These are phyloP conservation scores for Leptosomus discolor DNA, from an alignment of 2,113 vertebrate species.

Conservation along the genomic window DNA sequence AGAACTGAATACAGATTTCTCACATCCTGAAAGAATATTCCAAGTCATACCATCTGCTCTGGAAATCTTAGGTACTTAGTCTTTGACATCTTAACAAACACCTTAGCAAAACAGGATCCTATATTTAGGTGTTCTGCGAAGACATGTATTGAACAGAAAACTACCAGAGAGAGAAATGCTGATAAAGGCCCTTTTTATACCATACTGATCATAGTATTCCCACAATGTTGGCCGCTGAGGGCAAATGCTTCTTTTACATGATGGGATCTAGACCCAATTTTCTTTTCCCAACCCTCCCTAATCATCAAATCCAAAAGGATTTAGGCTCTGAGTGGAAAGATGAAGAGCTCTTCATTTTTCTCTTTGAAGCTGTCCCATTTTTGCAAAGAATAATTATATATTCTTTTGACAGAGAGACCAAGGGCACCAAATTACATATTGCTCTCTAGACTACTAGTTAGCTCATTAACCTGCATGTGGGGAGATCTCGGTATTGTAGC, in stretches of 20 bases:
- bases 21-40: background rate
- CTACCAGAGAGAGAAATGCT: background rate
- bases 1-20: background rate
- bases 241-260: background rate
- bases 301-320: slow-evolving; percentile 35
- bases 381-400: slow-evolving; percentile 56
- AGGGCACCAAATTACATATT: slow-evolving; percentile 38
- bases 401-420: slow-evolving; percentile 44
- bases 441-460: slow-evolving; percentile 35
- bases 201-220: background rate
- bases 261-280: slow-evolving; percentile 17
- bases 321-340: slow-evolving; percentile 39
- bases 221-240: background rate
- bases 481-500: background rate
- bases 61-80: background rate
- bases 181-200: background rate
- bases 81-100: background rate
- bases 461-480: slow-evolving; percentile 44
- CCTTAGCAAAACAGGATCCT: background rate
- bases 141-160: background rate
- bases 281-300: background rate
- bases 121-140: background rate
- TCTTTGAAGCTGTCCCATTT: slow-evolving; percentile 50
- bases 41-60: background rate
- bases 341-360: slow-evolving; percentile 41